Percentiles rank a stretch among this genome's conserved stretches.
Conservation (phyloP, 2,888 invertebrate species). For the Aporophyla lueneburgensis region DNA sequence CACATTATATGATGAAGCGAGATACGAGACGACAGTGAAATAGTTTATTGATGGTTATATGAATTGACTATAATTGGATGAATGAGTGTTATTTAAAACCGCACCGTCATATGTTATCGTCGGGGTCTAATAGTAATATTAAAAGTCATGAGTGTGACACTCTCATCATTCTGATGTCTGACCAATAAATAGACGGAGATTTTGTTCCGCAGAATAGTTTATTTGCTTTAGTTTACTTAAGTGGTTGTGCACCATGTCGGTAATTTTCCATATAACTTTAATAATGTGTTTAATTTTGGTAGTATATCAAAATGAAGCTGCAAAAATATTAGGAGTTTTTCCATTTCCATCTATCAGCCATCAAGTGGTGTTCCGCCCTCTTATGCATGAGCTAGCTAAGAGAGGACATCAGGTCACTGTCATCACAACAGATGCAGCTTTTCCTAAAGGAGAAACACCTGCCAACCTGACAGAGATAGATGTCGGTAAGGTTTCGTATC, state of each 20-base stretch:
- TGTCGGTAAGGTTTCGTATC: conserved; percentile 72
- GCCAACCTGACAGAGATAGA: conserved; percentile 82
- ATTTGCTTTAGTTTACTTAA: background rate
- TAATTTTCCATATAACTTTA: conserved; percentile 1
- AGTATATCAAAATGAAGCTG: conserved; percentile 57
- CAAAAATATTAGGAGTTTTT: conserved; percentile 79
- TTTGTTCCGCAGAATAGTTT: background rate
- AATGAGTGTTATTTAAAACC: conserved; percentile 3
- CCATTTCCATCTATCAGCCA: conserved; percentile 83
- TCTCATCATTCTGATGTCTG: too few relatives aligned
- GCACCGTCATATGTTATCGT: background rate
- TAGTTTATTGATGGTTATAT: background rate
- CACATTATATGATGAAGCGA: background rate
- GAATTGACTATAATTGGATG: conserved; percentile 1
- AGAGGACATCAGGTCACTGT: conserved; percentile 83
- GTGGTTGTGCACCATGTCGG: conserved; percentile 9
- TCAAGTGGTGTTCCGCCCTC: conserved; percentile 78
- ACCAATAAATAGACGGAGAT: conserved; percentile 12
- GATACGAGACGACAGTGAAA: background rate
- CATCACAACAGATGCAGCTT: conserved; percentile 79
- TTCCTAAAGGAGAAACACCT: conserved; percentile 64
- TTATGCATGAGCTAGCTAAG: conserved; percentile 78
- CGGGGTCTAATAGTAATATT: background rate
- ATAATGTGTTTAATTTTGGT: background rate
- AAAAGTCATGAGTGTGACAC: conserved; percentile 4